These are phyloP conservation scores for Hymenopus coronatus DNA, from an alignment of 2,888 invertebrate species.

Conservation along the genomic window DNA sequence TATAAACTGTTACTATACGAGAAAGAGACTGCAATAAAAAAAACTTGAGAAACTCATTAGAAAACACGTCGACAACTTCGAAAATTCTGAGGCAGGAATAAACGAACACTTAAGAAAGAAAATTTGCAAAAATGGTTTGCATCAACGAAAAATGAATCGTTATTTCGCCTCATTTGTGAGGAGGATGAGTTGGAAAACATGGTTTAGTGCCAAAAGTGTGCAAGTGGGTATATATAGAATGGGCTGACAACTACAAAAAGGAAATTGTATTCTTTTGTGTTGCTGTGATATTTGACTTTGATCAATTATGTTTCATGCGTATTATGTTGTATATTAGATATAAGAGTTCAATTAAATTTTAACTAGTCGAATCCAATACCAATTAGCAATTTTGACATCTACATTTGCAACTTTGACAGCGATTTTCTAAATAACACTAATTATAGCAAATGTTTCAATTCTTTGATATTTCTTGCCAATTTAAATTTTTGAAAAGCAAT, in stretches of 20 bases:
- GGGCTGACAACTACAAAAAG: neutral
- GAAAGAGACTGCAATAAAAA: neutral
- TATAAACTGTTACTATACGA: neutral
- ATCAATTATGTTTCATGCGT: neutral
- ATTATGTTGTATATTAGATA: neutral
- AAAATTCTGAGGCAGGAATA: neutral
- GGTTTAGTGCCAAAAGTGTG: neutral
- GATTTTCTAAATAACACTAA: neutral
- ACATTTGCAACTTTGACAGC: no score
- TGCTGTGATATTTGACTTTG: neutral
- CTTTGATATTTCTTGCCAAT: no score
- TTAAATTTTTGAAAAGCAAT: no score
- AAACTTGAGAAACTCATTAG: neutral
- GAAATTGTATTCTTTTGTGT: neutral
- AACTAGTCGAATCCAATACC: neutral
- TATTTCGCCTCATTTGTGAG: slow-evolving; percentile 1
- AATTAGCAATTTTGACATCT: neutral
- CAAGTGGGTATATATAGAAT: neutral
- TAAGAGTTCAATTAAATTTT: neutral
- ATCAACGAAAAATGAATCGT: neutral
- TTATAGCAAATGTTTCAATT: no score
- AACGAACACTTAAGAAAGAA: neutral
- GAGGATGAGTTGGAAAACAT: neutral
- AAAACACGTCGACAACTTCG: neutral
- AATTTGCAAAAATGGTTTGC: neutral